Percentiles rank a stretch among this genome's conserved stretches.
These are phyloP conservation scores for Eretmochelys imbricata DNA, from an alignment of 2,113 vertebrate genomes.

Conservation along the genomic window DNA sequence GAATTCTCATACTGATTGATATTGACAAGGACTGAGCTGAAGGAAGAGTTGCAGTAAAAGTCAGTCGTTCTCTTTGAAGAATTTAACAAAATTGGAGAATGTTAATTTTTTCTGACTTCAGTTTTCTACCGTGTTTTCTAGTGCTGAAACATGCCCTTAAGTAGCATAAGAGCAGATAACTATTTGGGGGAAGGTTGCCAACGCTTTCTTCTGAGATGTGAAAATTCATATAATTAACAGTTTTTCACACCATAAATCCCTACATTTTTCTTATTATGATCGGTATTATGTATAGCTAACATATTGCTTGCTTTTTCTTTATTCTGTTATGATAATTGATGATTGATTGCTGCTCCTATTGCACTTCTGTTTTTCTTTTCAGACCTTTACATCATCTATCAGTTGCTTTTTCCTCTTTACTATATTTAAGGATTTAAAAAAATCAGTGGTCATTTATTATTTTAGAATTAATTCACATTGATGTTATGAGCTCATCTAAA, in stretches of 20 bases:
- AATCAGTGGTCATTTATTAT: neutral
- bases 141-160: neutral
- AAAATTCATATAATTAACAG: neutral
- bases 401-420: slow-evolving; percentile 1
- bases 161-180: neutral
- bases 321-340: neutral
- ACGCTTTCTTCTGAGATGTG: neutral
- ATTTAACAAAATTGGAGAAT: neutral
- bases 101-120: neutral
- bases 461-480: neutral
- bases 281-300: neutral
- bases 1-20: neutral
- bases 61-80: neutral
- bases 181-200: neutral
- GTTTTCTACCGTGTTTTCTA: neutral
- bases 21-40: neutral
- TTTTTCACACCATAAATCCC: neutral
- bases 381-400: neutral
- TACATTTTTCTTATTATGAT: neutral
- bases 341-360: slow-evolving; percentile 3
- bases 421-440: slow-evolving; percentile 22
- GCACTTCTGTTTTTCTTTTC: slow-evolving; percentile 1
- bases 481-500: neutral
- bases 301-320: neutral
- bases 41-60: neutral